A percentile compares a stretch with the other conserved stretches of the same genome.
These are phyloP conservation scores for Dissostichus mawsoni DNA, from an alignment of 2,113 vertebrate species.

Conservation along the genomic window DNA sequence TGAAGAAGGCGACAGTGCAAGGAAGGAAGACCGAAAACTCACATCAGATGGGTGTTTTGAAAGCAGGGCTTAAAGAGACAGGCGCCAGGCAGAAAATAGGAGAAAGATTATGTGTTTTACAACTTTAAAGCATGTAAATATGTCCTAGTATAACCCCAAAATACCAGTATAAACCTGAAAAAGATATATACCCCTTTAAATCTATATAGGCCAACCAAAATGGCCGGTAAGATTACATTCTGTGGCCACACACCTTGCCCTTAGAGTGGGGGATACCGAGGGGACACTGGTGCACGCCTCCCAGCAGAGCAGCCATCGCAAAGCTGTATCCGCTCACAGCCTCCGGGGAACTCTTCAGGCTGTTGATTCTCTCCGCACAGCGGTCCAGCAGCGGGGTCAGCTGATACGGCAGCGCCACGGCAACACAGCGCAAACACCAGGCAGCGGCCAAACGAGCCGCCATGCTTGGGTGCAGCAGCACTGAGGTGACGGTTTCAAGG, in stretches of 20 bases:
- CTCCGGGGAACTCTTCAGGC: constrained; percentile 96
- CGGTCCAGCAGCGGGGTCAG: constrained; percentile 94
- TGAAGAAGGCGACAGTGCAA: no score
- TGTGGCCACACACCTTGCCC: constrained; percentile 90
- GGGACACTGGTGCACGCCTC: constrained; percentile 96
- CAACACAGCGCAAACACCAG: constrained; percentile 96
- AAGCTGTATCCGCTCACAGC: constrained; percentile 99
- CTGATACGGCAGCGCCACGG: constrained; percentile 96
- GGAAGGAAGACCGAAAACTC: no score
- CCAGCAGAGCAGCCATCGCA: constrained; percentile 96
- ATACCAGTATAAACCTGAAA: no score
- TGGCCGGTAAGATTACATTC: background rate
- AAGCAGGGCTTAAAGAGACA: no score
- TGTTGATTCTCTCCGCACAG: constrained; percentile 96
- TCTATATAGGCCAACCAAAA: background rate
- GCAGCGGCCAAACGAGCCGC: constrained; percentile 95
- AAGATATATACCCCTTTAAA: background rate
- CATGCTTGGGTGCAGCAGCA: constrained; percentile 98
- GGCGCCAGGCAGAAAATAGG: no score
- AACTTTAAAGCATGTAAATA: no score
- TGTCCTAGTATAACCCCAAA: no score
- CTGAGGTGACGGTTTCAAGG: constrained; percentile 95
- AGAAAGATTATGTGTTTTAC: no score
- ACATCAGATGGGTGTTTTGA: no score
- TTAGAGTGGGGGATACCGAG: constrained; percentile 97